Evolutionary conservation across 2,888 invertebrate species (phyloP), one percentile per base, ranked within the genome.

Genomic region (Drosophila infuscata): DNA sequence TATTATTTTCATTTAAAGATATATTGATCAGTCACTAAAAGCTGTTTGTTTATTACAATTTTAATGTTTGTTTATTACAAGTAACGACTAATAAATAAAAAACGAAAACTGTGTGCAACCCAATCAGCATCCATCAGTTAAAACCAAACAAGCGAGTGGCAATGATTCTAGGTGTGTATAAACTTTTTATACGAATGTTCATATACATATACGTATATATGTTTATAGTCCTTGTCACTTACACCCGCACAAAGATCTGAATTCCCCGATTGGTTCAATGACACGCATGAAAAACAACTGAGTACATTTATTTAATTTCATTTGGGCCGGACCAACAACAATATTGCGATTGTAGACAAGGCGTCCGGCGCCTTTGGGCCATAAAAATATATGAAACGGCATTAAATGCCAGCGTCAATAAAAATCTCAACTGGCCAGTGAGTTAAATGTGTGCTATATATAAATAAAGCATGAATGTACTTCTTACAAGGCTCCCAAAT

Each of bases 371-470:
- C 75, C 86, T 57, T 33, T 70, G 58, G 46, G 67, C 65, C 81
- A 88, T 88, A 80, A 83, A 83, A 88, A 88, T 74, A 85, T 67
- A 77, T 82, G 77, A 76, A 60, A 64, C 51, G 83, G 33, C 73
- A 76, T 83, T 83, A 67, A 81, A 73, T 71, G 58, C 64, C 68
- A 38, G 38, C 60, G 51, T 73, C 71, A 65, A 76, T 83, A 83
- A 88, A 78, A 81, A 70, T 68, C 64, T 20, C 64, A 71, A 60
- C 71, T 67, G 64, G 49, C 61, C 76, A 35, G 64, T 51, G 52
- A 30, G 48, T 66, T 49, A 52, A 48, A 57, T 70, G 49, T 46
- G 53, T 20, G 48, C 43, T 46, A 25, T 25, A 25, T 57, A 66
- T 65, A 68, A 46, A 67, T 64, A 49, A 17, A 43, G 53, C 58